These are phyloP conservation scores for Hippotragus niger DNA, from an alignment of 2,113 vertebrate genomes.

Conservation along the genomic window DNA sequence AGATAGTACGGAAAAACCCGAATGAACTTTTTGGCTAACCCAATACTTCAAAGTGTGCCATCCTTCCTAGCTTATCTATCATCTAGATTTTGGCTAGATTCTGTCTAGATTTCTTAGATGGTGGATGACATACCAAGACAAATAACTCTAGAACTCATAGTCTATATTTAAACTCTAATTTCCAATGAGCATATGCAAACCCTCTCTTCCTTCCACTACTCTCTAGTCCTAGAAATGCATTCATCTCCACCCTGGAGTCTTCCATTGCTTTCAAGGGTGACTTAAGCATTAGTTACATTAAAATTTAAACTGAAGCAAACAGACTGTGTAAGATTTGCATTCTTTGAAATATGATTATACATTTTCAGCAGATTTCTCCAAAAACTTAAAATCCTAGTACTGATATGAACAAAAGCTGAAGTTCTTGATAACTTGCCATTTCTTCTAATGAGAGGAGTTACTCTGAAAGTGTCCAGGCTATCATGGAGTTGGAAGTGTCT, in stretches of 20 bases:
- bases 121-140: neutral
- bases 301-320: slow-evolving; percentile 25
- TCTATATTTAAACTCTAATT: neutral
- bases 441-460: neutral
- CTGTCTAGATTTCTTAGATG: neutral
- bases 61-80: neutral
- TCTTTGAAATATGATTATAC: neutral
- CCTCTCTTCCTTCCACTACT: neutral
- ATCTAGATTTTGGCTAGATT: neutral
- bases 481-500: neutral
- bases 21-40: neutral
- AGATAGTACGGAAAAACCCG: fast-evolving
- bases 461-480: neutral
- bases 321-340: neutral
- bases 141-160: neutral
- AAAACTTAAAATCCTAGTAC: neutral
- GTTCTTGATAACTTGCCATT: neutral
- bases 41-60: neutral
- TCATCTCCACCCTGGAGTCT: neutral
- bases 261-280: neutral
- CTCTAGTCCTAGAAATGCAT: neutral
- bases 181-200: neutral
- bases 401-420: neutral
- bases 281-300: neutral
- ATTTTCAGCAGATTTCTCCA: neutral